phyloP scores from a whole-genome alignment of 1,140 invertebrate genomes.

The Drosophila tani region DNA sequence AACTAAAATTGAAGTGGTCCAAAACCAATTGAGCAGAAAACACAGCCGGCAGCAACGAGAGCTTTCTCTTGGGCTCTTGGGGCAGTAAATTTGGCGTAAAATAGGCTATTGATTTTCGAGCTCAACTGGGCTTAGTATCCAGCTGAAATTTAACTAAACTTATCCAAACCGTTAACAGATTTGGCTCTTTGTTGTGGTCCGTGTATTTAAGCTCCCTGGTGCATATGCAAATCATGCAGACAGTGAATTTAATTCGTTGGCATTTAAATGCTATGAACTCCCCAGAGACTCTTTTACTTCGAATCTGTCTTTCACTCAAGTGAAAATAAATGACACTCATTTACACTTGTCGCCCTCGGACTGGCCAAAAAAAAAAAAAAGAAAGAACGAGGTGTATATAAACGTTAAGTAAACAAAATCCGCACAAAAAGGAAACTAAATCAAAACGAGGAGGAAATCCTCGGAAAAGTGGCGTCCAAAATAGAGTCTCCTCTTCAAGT shows the following conservation, averaged over 20 bases:
- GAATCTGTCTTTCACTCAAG: constrained; percentile 31
- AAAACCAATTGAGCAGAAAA: constrained; percentile 57
- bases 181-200: constrained; percentile 31
- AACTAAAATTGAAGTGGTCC: constrained; percentile 44
- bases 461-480: constrained; percentile 47
- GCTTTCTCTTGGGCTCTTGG: constrained; percentile 18
- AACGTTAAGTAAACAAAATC: constrained; percentile 63
- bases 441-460: constrained; percentile 66
- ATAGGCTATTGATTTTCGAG: constrained; percentile 54
- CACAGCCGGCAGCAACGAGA: constrained; percentile 7
- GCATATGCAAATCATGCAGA: constrained; percentile 18
- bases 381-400: constrained; percentile 24
- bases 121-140: constrained; percentile 13
- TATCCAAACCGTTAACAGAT: constrained; percentile 28
- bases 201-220: constrained; percentile 19
- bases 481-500: constrained; percentile 51
- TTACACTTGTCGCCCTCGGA: constrained; percentile 67
- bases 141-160: constrained; percentile 46
- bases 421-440: constrained; percentile 62
- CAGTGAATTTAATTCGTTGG: constrained; percentile 35
- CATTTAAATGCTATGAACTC: constrained; percentile 35
- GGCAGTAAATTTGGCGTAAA: constrained; percentile 54
- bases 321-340: constrained; percentile 73
- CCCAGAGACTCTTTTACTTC: constrained; percentile 8
- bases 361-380: constrained; percentile 10